Evolutionary conservation across 2,888 invertebrate species (phyloP).

Genomic region (Trichopria drosophilae): DNA sequence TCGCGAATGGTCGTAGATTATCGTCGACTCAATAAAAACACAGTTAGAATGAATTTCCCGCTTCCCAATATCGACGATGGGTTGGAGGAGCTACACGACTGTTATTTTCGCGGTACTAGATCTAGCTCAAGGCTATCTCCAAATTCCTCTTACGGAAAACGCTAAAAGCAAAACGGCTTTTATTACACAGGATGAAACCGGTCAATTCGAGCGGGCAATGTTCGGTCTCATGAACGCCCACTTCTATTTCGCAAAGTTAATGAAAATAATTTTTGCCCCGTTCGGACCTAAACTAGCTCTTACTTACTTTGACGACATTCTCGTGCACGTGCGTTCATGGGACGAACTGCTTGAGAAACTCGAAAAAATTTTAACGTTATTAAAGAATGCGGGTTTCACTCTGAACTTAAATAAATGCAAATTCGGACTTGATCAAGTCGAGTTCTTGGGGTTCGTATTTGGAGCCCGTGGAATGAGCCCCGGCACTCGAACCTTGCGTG

Average conservation of each 20-base stretch:
- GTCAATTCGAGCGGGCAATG: slow-evolving; percentile 42
- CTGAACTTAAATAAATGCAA: slow-evolving; percentile 41
- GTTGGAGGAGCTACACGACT: slow-evolving; percentile 28
- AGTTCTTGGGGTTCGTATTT: slow-evolving; percentile 40
- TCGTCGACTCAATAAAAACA: slow-evolving; percentile 31
- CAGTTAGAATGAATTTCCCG: slow-evolving; percentile 30
- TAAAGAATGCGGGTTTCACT: slow-evolving; percentile 37
- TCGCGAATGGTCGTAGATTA: slow-evolving; percentile 34
- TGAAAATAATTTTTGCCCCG: slow-evolving; percentile 37
- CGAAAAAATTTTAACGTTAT: slow-evolving; percentile 31
- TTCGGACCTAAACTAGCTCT: slow-evolving; percentile 30
- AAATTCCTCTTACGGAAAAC: slow-evolving; percentile 19
- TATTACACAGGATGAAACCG: slow-evolving; percentile 45
- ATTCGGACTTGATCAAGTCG: slow-evolving; percentile 36
- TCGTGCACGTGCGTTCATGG: slow-evolving; percentile 22
- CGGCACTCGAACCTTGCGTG: slow-evolving; percentile 32
- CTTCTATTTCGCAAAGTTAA: slow-evolving; percentile 41
- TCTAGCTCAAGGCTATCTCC: slow-evolving; percentile 29
- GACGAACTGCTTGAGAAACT: slow-evolving; percentile 35
- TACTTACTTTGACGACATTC: slow-evolving; percentile 12
- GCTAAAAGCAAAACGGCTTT: slow-evolving; percentile 39
- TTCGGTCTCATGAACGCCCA: slow-evolving; percentile 46
- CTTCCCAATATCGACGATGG: slow-evolving; percentile 33
- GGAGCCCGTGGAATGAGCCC: slow-evolving; percentile 9
- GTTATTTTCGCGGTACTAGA: slow-evolving; percentile 25